These are phyloP conservation scores for Latheticus oryzae DNA, from an alignment of 2,888 invertebrate genomes.

Conservation along the genomic window DNA sequence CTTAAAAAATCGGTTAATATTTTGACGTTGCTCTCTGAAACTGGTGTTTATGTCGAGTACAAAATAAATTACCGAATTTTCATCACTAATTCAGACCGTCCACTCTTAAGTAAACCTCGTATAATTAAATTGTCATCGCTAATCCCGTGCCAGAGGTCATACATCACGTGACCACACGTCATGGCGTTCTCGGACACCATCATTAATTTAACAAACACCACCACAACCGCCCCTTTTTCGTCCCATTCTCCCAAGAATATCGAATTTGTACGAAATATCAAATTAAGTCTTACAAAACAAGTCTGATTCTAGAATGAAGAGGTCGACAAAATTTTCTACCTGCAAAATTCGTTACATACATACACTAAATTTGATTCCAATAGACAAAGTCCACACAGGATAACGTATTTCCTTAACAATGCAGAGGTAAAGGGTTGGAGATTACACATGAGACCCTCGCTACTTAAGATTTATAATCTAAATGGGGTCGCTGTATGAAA, in stretches of 20 bases:
- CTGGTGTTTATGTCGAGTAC: conserved; percentile 45
- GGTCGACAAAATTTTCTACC: conserved; percentile 44
- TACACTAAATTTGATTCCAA: conserved; percentile 58
- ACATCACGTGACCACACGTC: conserved; percentile 64
- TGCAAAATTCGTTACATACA: conserved; percentile 54
- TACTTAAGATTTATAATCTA: conserved; percentile 58
- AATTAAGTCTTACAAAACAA: conserved; percentile 29
- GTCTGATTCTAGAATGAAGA: conserved; percentile 49
- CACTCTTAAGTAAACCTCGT: conserved; percentile 56
- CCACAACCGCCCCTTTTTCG: conserved; percentile 22
- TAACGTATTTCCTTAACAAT: conserved; percentile 57
- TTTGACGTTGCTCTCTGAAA: conserved; percentile 8
- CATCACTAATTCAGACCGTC: conserved; percentile 49
- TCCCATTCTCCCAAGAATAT: conserved; percentile 49
- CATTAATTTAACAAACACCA: conserved; percentile 59
- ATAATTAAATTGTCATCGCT: conserved; percentile 65
- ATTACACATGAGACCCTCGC: conserved; percentile 53
- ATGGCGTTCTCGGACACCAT: conserved; percentile 58
- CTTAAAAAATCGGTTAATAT: no score
- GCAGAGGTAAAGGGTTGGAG: conserved; percentile 53
- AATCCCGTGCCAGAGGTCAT: conserved; percentile 61
- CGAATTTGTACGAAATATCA: conserved; percentile 39
- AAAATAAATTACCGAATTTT: conserved; percentile 52
- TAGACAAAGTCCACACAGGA: conserved; percentile 56
- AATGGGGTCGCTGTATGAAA: conserved; percentile 52